Conservation (phyloP, 2,888 invertebrate species). For the Alcis repandata region DNA sequence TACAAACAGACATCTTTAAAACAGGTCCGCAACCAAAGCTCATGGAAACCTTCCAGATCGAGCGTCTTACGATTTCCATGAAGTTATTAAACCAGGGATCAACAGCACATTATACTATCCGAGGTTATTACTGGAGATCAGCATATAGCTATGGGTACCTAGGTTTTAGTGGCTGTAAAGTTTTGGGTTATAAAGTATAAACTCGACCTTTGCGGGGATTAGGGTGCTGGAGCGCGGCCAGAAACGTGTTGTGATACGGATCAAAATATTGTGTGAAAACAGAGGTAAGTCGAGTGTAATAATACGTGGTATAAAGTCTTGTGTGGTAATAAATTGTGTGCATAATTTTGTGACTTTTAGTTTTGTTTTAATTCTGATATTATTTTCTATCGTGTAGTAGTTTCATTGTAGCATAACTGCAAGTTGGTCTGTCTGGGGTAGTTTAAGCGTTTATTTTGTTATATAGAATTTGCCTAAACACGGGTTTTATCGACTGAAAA, state of each 20-base stretch:
- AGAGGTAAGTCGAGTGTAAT: constrained; percentile 15
- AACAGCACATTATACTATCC: constrained; percentile 31
- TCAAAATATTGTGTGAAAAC: constrained; percentile 31
- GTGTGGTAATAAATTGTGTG: background rate
- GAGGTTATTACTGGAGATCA: constrained; percentile 38
- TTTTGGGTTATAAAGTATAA: constrained; percentile 31
- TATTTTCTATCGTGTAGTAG: background rate
- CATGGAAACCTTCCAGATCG: constrained; percentile 46
- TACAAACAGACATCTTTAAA: background rate
- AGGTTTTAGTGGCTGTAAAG: constrained; percentile 36
- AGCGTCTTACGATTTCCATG: constrained; percentile 36
- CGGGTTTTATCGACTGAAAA: too few species aligned
- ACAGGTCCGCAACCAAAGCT: constrained; percentile 37
- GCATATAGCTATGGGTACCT: constrained; percentile 10
- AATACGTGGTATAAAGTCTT: constrained; percentile 6
- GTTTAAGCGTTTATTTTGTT: too few species aligned
- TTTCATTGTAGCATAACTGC: background rate
- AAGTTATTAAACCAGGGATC: constrained; percentile 41
- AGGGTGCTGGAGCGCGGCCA: constrained; percentile 44
- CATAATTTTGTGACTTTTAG: background rate
- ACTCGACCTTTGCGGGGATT: constrained; percentile 47
- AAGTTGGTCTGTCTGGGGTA: too few species aligned
- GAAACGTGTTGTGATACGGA: constrained; percentile 24
- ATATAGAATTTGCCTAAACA: too few species aligned
- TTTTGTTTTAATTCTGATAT: background rate